These are phyloP conservation scores for Dolichotis patagonum DNA, from an alignment of 2,113 vertebrate species.

Conservation along the genomic window DNA sequence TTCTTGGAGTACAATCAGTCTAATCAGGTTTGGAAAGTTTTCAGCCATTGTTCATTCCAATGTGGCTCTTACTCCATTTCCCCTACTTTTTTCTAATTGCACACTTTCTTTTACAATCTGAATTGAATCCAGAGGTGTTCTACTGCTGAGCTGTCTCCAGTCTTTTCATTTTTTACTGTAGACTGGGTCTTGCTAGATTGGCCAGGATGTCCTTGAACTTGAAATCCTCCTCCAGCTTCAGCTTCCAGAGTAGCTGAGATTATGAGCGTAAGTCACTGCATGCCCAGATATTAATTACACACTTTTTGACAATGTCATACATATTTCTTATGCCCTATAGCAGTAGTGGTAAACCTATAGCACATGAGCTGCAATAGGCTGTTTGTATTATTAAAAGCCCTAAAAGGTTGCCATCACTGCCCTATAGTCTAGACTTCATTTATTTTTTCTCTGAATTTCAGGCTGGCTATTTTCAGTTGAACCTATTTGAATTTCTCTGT, in stretches of 20 bases:
- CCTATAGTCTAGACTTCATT: neutral
- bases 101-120: neutral
- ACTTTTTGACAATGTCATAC: neutral
- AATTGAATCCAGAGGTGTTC: neutral
- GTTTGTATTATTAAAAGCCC: neutral
- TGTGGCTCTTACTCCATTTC: neutral
- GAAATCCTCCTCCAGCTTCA: neutral
- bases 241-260: neutral
- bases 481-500: neutral
- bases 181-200: neutral
- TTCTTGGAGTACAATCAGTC: neutral
- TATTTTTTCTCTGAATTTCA: neutral
- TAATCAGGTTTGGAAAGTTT: neutral
- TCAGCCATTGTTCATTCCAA: neutral
- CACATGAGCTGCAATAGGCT: neutral
- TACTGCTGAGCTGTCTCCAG: neutral
- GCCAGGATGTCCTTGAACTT: neutral
- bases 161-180: neutral
- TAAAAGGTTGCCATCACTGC: neutral
- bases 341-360: neutral
- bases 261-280: neutral
- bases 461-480: neutral
- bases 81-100: neutral
- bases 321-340: neutral
- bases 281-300: neutral